Conservation (phyloP, 2,888 invertebrate species). For the Trissoscelio sp. region DNA sequence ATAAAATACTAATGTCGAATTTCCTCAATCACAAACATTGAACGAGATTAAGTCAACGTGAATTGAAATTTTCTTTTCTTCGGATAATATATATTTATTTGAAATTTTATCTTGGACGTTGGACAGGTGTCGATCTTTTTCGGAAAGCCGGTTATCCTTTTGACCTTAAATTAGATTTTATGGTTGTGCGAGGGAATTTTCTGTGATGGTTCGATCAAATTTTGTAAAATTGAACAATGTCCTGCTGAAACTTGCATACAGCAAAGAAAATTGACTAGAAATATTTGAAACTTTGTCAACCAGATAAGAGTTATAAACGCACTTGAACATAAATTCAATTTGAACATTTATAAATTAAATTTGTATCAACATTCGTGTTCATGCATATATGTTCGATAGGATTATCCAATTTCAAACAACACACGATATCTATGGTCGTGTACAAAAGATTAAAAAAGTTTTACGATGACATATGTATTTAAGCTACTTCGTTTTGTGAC, state of each 20-base stretch:
- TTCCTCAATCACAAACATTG: conserved; percentile 7
- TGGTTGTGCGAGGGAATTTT: conserved; percentile 11
- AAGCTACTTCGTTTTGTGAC: conserved; percentile 32
- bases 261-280: conserved; percentile 8
- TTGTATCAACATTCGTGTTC: conserved; percentile 24
- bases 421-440: conserved; percentile 24
- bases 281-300: conserved; percentile 16
- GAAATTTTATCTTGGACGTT: conserved; percentile 33
- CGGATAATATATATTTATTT: conserved; percentile 34
- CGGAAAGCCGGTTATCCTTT: conserved; percentile 15
- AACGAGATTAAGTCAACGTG: conserved; percentile 5
- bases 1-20: conserved; percentile 5
- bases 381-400: conserved; percentile 18
- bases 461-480: conserved; percentile 27
- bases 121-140: conserved; percentile 36
- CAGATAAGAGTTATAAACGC: conserved; percentile 13
- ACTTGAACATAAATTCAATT: not conserved
- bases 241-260: not conserved
- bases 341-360: conserved; percentile 21
- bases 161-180: conserved; percentile 51
- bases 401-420: conserved; percentile 31
- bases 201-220: conserved; percentile 22
- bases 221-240: conserved; percentile 29
- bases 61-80: conserved; percentile 12
- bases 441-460: conserved; percentile 38